phyloP scores from a whole-genome alignment of 2,113 vertebrate genomes.

The Anas platyrhynchos region DNA sequence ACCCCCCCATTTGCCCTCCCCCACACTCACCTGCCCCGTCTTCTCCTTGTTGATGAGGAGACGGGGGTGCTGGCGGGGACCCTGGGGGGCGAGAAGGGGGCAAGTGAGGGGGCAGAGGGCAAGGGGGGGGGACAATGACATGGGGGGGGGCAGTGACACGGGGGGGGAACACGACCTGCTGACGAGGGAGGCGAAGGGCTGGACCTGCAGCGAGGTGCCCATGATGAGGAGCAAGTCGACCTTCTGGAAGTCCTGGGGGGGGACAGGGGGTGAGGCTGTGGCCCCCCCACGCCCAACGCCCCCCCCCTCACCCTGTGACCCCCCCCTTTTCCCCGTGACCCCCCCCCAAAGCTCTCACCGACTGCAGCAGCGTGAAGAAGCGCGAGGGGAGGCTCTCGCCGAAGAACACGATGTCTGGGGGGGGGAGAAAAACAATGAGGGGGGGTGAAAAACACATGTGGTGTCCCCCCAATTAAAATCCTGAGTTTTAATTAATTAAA shows the following conservation, averaged over 20 bases:
- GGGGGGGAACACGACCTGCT: constrained; percentile 77
- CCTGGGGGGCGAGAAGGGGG: constrained; percentile 54
- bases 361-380: constrained; percentile 88
- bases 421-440: too few relatives aligned
- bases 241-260: constrained; percentile 84
- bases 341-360: constrained; percentile 72
- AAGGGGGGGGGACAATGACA: too few relatives aligned
- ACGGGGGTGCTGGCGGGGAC: constrained; percentile 84
- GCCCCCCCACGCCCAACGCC: too few relatives aligned
- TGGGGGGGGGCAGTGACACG: too few relatives aligned
- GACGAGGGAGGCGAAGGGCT: constrained; percentile 90
- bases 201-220: constrained; percentile 93
- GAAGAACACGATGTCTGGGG: constrained; percentile 91
- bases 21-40: constrained; percentile 81
- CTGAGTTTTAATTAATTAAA: too few relatives aligned
- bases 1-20: too few relatives aligned
- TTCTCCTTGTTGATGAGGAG: constrained; percentile 95
- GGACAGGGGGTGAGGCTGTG: too few relatives aligned
- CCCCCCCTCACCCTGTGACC: accelerated
- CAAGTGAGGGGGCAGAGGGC: background rate
- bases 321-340: background rate
- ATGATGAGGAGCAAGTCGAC: constrained; percentile 92
- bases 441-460: too few relatives aligned
- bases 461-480: too few relatives aligned
- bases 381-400: constrained; percentile 88